Evolutionary conservation across 2,888 invertebrate species (phyloP).

Genomic region (Caenorhabditis sp.): DNA sequence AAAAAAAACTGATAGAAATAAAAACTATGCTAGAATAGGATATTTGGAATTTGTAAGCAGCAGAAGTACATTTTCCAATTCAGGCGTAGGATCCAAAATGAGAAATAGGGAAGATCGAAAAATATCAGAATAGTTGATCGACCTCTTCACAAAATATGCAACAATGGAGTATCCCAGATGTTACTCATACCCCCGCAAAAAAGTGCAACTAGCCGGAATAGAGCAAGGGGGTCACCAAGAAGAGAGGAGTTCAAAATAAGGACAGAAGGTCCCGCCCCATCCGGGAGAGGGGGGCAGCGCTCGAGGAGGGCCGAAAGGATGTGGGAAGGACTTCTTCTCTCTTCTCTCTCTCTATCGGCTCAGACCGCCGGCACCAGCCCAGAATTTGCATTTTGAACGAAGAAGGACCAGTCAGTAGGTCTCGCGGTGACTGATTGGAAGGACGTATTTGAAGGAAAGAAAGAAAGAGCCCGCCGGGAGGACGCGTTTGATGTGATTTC

Average conservation of each 20-base stretch:
- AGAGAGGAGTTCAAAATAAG: conserved; percentile 53
- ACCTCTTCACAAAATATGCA: conserved; percentile 8
- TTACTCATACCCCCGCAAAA: conserved; percentile 31
- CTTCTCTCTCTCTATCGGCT: conserved; percentile 12
- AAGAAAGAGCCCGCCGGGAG: neutral
- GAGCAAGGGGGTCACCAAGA: neutral
- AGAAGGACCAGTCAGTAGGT: conserved; percentile 11
- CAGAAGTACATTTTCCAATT: neutral
- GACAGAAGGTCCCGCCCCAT: conserved; percentile 10
- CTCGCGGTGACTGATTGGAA: conserved; percentile 61
- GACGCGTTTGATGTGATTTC: conserved; percentile 55
- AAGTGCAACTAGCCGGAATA: conserved; percentile 56
- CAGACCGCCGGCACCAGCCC: conserved; percentile 21
- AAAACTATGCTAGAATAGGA: conserved; percentile 5
- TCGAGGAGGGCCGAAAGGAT: conserved; percentile 24
- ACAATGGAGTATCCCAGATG: conserved; percentile 4
- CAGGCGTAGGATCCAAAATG: neutral
- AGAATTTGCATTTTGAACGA: conserved; percentile 67
- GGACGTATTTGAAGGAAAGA: conserved; percentile 32
- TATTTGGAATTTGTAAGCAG: conserved; percentile 21
- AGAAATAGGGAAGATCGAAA: no score
- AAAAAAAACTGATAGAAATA: neutral
- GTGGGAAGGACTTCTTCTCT: conserved; percentile 1
- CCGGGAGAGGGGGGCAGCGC: neutral
- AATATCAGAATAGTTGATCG: no score